A percentile compares a stretch with the other conserved stretches of the same genome.
Evolutionary conservation across 1,140 invertebrate genomes (phyloP).

Genomic region (Papilio dardanus): DNA sequence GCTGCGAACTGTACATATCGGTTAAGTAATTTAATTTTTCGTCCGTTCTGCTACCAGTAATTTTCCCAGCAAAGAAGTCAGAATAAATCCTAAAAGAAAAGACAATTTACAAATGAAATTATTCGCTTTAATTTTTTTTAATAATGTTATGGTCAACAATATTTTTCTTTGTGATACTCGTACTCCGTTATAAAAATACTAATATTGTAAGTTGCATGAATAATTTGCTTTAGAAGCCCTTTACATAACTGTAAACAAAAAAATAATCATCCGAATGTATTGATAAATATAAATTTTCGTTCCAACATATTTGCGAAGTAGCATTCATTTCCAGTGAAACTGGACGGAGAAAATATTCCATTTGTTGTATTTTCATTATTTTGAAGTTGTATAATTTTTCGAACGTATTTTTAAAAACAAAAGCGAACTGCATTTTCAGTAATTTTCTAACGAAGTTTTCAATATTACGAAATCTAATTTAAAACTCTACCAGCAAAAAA

Average conservation of each 20-base stretch:
- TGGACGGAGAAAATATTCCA: background rate
- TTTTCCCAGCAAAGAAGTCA: background rate
- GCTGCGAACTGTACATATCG: slow-evolving; percentile 14
- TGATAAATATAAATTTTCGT: no score
- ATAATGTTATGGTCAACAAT: no score
- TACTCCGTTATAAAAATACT: no score
- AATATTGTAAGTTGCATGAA: background rate
- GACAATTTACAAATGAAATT: background rate
- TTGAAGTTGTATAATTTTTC: no score
- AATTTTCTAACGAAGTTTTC: background rate
- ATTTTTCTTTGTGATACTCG: no score
- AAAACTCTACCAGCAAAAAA: background rate
- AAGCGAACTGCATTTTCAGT: background rate
- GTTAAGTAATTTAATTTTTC: slow-evolving; percentile 22
- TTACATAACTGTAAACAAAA: no score
- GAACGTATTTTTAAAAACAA: slow-evolving; percentile 1
- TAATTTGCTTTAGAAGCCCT: no score
- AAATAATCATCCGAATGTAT: background rate
- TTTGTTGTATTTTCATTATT: slow-evolving; percentile 1
- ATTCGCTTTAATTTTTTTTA: no score
- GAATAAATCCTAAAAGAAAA: background rate
- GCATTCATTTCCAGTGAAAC: background rate
- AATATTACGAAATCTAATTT: slow-evolving; percentile 8
- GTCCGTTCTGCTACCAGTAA: background rate
- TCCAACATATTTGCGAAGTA: background rate